A percentile compares a stretch with the other conserved stretches of the same genome.
These are phyloP conservation scores for Bombus fervidus DNA, from an alignment of 1,140 invertebrate species.

Conservation along the genomic window DNA sequence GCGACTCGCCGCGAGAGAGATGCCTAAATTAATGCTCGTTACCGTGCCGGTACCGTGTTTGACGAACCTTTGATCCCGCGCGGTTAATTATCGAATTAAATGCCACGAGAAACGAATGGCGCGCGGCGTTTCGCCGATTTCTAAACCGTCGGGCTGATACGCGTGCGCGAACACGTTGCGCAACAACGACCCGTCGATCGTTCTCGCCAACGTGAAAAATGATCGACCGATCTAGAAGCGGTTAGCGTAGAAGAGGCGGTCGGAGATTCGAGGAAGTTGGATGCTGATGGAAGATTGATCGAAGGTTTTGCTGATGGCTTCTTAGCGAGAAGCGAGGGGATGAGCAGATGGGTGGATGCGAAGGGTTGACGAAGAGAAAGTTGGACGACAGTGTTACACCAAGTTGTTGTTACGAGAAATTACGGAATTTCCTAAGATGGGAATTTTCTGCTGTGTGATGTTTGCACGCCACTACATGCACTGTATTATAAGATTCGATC, in stretches of 20 bases:
- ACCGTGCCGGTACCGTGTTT: slow-evolving; percentile 28
- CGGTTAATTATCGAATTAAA: slow-evolving; percentile 55
- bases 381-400: no score
- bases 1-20: slow-evolving; percentile 20
- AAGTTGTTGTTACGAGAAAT: no score
- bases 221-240: not conserved
- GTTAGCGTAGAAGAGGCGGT: no score
- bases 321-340: not conserved
- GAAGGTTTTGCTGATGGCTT: not conserved
- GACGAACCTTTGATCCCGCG: slow-evolving; percentile 45
- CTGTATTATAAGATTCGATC: no score
- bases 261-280: not conserved
- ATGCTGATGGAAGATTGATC: not conserved
- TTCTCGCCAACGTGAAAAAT: slow-evolving; percentile 12
- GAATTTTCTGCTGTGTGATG: no score
- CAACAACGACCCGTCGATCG: slow-evolving; percentile 29
- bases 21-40: slow-evolving; percentile 48
- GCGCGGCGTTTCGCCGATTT: slow-evolving; percentile 22
- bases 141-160: slow-evolving; percentile 36
- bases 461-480: no score
- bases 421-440: no score
- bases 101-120: slow-evolving; percentile 30
- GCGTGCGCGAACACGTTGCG: slow-evolving; percentile 16
- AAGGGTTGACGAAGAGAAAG: not conserved
- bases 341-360: not conserved